Evolutionary conservation across 2,888 invertebrate genomes (phyloP).

Genomic region (Thyatira batis): DNA sequence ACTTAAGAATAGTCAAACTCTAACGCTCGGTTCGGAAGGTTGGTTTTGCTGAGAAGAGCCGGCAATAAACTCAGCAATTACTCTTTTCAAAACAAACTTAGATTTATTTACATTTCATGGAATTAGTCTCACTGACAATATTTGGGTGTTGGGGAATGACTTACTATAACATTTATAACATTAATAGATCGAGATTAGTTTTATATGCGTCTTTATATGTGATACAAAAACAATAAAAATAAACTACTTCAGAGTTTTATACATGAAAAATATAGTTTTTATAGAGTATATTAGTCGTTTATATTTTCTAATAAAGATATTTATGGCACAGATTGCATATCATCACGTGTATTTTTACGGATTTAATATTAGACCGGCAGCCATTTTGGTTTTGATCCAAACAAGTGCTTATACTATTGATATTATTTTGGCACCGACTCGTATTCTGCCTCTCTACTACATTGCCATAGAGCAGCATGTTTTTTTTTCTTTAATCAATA

Average conservation of each 20-base stretch:
- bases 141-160: too few species aligned
- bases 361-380: neutral
- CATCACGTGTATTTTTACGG: neutral
- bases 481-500: neutral
- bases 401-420: neutral
- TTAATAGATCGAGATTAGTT: neutral
- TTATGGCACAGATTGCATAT: neutral
- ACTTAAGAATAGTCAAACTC: too few species aligned
- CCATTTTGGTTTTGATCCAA: slow-evolving; percentile 1
- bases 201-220: neutral
- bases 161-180: too few species aligned
- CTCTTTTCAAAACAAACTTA: too few species aligned
- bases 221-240: neutral
- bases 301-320: neutral
- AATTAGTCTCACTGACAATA: too few species aligned
- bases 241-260: neutral
- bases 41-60: too few species aligned
- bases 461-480: neutral
- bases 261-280: neutral
- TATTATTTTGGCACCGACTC: neutral
- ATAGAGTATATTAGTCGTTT: neutral
- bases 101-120: too few species aligned
- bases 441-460: neutral
- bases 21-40: too few species aligned
- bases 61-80: too few species aligned